Evolutionary conservation across 2,888 invertebrate species (phyloP), one percentile per base, ranked within the genome.

Genomic region (Tethea ocularis): DNA sequence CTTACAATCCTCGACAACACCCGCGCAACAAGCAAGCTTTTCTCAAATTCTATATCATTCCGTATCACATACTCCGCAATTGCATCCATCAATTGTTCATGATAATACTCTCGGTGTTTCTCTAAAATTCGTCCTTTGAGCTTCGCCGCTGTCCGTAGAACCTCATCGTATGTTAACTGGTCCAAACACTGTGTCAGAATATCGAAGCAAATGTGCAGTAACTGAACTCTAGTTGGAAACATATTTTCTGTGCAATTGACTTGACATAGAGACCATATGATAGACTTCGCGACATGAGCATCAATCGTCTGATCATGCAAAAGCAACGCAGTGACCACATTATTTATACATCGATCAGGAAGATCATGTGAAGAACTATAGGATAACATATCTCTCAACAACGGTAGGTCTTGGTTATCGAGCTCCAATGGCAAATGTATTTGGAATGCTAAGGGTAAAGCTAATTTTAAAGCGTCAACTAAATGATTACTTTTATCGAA

Each of bases 391-490:
- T 94, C 94, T 11, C 87, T 83, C 26, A 96, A 75, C 17, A 93
- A 77, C 0, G 81, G 75, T 7, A 94, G 61, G 69, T 95, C 94
- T 24, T 93, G 85, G 11, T 79, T 84, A 64, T 96, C 94, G 23
- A 96, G 72, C 78, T 96, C 95, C 7, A 88, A 67, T 0, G 92
- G 88, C 8, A 96, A 69, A 63, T 95, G 94, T 8, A 94, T 93
- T 84, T 96, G 95, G 75, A 96, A 95, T 0, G 95, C 94, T 29
- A 96, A 80, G 0, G 96, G 96, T 11, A 96, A 72, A 0, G 96
- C 96, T 0, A 95, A 86, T 71, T 90, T 91, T 5, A 96, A 74
- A 0, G 96, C 96, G 38, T 95, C 95, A 0, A 94, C 92, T 24
- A 96, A 82, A 59, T 96, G 94, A 61, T 88, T 88, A 15, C 90